Percentiles rank a stretch among this genome's conserved stretches.
These are phyloP conservation scores for Gallinago media DNA, from an alignment of 2,113 vertebrate species.

Conservation along the genomic window DNA sequence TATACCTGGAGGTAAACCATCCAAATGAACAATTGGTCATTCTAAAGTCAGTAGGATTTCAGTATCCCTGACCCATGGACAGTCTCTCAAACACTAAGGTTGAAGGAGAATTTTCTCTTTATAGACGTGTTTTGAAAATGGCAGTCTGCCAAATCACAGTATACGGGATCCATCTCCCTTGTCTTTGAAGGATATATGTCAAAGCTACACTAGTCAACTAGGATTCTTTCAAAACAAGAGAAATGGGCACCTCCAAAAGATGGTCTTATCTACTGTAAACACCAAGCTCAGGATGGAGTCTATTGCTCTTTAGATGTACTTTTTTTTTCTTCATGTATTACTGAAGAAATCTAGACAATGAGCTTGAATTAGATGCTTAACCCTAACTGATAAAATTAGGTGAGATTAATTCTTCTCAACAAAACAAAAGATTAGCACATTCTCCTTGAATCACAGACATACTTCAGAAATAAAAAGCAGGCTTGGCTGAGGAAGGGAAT, in stretches of 20 bases:
- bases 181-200: background rate
- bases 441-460: background rate
- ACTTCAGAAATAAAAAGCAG: slow-evolving; percentile 18
- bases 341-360: background rate
- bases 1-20: background rate
- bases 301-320: background rate
- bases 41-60: background rate
- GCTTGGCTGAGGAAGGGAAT: background rate
- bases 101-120: background rate
- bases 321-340: background rate
- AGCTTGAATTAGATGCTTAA: background rate
- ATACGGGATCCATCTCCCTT: background rate
- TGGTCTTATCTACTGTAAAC: background rate
- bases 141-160: background rate
- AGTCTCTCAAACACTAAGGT: background rate
- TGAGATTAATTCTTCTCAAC: background rate
- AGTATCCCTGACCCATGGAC: background rate
- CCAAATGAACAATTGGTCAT: background rate
- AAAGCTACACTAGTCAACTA: background rate
- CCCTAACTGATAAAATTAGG: background rate
- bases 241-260: background rate
- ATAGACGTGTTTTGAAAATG: background rate
- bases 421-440: background rate
- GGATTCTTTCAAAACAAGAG: background rate
- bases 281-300: background rate